These are phyloP conservation scores for Rhynchonycteris naso DNA, from an alignment of 2,797 vertebrate genomes.

Conservation along the genomic window DNA sequence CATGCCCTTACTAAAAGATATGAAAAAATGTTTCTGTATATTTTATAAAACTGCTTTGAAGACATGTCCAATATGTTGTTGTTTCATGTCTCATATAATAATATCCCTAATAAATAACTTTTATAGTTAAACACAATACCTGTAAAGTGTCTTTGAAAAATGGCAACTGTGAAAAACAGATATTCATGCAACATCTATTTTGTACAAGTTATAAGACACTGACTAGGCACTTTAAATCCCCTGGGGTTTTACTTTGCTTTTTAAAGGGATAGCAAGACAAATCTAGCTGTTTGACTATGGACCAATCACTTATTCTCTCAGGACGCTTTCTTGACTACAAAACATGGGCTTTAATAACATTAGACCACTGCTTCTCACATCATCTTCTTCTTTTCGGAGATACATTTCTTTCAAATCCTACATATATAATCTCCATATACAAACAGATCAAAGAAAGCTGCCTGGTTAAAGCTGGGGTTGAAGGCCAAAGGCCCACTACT, in stretches of 20 bases:
- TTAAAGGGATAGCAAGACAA: not conserved
- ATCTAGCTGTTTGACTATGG: not conserved
- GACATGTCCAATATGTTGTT: not conserved
- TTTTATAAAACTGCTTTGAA: slow-evolving; percentile 15
- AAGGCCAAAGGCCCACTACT: not conserved
- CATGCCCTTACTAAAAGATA: slow-evolving; percentile 3
- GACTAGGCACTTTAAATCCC: not conserved
- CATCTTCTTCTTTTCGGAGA: slow-evolving; percentile 6
- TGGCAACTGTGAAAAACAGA: slow-evolving; percentile 38
- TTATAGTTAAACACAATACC: not conserved
- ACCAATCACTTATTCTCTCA: not conserved
- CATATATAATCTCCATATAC: not conserved
- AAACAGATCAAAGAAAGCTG: not conserved
- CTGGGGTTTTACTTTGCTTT: not conserved
- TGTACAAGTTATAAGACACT: not conserved
- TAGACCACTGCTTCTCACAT: not conserved
- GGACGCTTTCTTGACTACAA: not conserved
- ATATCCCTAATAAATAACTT: not conserved
- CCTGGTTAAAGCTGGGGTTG: not conserved
- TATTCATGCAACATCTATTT: not conserved
- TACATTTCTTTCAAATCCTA: not conserved
- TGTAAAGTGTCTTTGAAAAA: not conserved
- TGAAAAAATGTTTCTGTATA: not conserved
- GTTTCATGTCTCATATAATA: not conserved
- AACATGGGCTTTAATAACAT: not conserved